Evolutionary conservation across 2,888 invertebrate species (phyloP).

Genomic region (Tenodera sinensis): DNA sequence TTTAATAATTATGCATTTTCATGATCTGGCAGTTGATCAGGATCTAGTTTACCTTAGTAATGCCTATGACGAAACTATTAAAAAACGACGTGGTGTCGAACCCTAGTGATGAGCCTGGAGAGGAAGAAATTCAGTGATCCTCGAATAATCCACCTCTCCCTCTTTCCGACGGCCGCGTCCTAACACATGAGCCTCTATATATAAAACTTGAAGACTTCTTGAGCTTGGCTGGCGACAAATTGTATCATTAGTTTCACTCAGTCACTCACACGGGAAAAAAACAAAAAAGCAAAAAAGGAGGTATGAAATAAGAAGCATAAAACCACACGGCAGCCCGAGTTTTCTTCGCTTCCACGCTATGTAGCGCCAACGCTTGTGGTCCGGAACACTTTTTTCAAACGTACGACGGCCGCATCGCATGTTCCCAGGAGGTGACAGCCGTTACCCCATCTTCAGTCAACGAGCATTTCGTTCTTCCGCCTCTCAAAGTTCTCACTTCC

Average conservation of each 20-base stretch:
- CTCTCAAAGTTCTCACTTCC: too few species aligned
- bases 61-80: too few species aligned
- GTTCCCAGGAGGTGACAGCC: background rate
- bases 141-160: background rate
- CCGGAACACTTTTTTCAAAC: background rate
- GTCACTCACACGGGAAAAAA: background rate
- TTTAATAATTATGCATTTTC: too few species aligned
- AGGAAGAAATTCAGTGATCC: background rate
- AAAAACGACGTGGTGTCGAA: too few species aligned
- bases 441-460: background rate
- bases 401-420: background rate
- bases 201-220: slow-evolving; percentile 18
- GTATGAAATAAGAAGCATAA: background rate
- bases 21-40: too few species aligned
- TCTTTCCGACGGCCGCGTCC: background rate
- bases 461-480: background rate
- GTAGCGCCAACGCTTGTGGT: background rate
- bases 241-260: slow-evolving; percentile 27
- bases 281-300: background rate
- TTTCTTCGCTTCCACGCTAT: background rate
- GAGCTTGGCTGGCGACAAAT: slow-evolving; percentile 27
- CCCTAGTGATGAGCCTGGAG: background rate
- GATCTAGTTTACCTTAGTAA: too few species aligned
- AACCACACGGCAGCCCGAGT: background rate
- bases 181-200: slow-evolving; percentile 16